These are phyloP conservation scores for Columba livia DNA, from an alignment of 2,113 vertebrate genomes.

Conservation along the genomic window DNA sequence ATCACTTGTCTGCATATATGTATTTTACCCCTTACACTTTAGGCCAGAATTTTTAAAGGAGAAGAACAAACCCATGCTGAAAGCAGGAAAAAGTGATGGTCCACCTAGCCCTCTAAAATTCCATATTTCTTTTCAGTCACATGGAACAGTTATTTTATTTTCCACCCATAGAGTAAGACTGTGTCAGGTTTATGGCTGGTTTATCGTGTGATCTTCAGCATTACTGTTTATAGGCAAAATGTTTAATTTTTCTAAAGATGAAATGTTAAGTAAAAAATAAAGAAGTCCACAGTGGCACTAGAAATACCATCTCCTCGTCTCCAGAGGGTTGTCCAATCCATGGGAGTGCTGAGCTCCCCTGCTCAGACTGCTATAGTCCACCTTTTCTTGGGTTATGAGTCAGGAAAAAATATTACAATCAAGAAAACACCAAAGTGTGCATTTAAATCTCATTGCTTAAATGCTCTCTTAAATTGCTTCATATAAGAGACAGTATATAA, in stretches of 20 bases:
- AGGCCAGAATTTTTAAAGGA: not conserved
- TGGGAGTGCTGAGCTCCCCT: not conserved
- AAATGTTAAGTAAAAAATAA: not conserved
- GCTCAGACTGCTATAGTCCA: not conserved
- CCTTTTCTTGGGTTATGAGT: not conserved
- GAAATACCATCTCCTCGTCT: not conserved
- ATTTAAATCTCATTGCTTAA: not conserved
- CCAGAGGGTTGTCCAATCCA: not conserved
- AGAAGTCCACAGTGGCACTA: not conserved
- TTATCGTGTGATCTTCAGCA: not conserved
- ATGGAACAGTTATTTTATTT: not conserved
- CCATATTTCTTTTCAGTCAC: not conserved
- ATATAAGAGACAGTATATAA: not conserved
- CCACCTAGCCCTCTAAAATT: not conserved
- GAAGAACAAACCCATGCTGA: not conserved
- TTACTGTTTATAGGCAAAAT: not conserved
- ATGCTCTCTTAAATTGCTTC: not conserved
- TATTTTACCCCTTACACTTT: not conserved
- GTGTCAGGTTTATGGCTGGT: not conserved
- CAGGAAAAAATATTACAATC: not conserved
- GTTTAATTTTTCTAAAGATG: not conserved
- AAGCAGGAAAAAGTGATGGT: not conserved
- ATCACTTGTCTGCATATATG: not conserved
- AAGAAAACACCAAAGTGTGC: not conserved
- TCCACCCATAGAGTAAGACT: not conserved